These are phyloP conservation scores for Armadillidium nasatum DNA, from an alignment of 1,140 invertebrate species.

Conservation along the genomic window DNA sequence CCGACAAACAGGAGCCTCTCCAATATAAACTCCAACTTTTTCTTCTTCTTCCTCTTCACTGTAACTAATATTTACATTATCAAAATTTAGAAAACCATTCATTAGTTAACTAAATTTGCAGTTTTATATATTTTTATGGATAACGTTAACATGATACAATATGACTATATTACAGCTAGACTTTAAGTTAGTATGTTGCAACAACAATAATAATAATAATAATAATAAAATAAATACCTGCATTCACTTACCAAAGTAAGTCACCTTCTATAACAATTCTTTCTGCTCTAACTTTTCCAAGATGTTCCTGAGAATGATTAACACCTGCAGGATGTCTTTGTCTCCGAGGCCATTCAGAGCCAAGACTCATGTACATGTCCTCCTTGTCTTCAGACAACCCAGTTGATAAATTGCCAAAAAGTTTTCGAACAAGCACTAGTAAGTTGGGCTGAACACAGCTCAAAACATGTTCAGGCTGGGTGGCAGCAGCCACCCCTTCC, in stretches of 20 bases:
- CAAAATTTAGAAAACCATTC: too few relatives aligned
- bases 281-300: background rate
- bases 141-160: too few relatives aligned
- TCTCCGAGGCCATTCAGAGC: conserved; percentile 3
- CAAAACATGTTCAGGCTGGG: background rate
- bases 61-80: background rate
- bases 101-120: too few relatives aligned
- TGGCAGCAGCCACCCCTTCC: background rate
- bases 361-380: conserved; percentile 1
- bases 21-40: background rate
- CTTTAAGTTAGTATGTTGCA: too few relatives aligned
- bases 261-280: background rate
- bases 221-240: too few relatives aligned
- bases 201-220: too few relatives aligned
- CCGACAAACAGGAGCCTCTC: conserved; percentile 1
- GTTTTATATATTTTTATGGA: too few relatives aligned
- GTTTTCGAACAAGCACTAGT: background rate
- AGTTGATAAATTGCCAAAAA: background rate
- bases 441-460: background rate
- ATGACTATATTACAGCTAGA: too few relatives aligned
- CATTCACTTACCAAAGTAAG: background rate
- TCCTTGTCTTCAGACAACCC: background rate
- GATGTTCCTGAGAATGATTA: background rate
- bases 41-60: conserved; percentile 4
- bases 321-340: background rate